Percentiles rank a stretch among this genome's conserved stretches.
phyloP scores from a whole-genome alignment of 2,797 vertebrate species.

The Falco peregrinus region DNA sequence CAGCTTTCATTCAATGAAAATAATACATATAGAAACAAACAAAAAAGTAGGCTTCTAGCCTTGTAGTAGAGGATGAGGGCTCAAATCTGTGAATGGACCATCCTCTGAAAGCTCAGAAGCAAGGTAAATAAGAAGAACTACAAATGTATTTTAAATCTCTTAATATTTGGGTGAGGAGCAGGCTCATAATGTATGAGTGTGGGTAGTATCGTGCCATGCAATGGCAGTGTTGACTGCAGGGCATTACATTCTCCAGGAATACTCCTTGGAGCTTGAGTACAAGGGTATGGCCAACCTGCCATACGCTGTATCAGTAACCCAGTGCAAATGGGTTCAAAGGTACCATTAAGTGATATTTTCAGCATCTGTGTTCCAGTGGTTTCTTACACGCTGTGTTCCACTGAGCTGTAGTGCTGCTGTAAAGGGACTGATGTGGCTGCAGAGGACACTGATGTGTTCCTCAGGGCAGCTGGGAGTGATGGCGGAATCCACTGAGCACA shows the following conservation, averaged over 20 bases:
- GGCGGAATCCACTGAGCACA: fast-evolving
- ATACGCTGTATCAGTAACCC: fast-evolving
- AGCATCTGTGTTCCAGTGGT: not conserved
- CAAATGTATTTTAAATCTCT: not conserved
- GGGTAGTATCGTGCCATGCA: not conserved
- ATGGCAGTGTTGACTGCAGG: not conserved
- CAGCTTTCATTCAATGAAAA: not conserved
- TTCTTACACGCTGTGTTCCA: fast-evolving
- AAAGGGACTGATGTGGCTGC: not conserved
- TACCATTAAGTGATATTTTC: not conserved
- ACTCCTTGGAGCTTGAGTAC: not conserved
- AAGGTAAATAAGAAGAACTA: not conserved
- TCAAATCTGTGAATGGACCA: not conserved
- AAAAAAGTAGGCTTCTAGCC: not conserved
- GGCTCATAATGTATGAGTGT: not conserved
- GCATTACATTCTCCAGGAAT: not conserved
- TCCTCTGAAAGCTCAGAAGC: not conserved
- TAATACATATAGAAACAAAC: not conserved
- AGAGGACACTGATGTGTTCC: not conserved
- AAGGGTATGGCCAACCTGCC: not conserved
- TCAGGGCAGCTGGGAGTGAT: too few relatives aligned
- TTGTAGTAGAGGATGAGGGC: not conserved
- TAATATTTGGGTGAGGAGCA: not conserved
- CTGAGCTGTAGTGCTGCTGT: fast-evolving
- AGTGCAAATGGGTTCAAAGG: not conserved